Evolutionary conservation across 2,888 invertebrate species (phyloP).

Genomic region (Sarcophaga rosellei): DNA sequence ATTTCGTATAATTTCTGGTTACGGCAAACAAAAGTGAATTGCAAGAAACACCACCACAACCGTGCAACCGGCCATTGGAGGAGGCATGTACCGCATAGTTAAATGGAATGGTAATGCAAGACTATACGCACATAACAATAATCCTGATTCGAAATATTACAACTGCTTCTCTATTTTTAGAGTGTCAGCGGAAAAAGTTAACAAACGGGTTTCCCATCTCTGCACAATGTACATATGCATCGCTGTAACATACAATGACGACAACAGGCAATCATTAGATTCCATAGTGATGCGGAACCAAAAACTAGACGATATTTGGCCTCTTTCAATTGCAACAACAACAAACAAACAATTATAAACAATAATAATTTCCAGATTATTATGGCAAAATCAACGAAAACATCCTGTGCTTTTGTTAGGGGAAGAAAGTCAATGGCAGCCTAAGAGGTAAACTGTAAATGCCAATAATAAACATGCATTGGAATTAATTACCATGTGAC

Average conservation of each 20-base stretch:
- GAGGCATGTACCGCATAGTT: not conserved
- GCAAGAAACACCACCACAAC: not conserved
- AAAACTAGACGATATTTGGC: constrained; percentile 43
- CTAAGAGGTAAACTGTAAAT: too few species aligned
- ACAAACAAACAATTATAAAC: too few species aligned
- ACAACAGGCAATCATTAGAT: constrained; percentile 55
- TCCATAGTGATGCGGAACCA: constrained; percentile 57
- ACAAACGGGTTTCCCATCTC: not conserved
- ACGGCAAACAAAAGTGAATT: not conserved
- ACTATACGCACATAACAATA: not conserved
- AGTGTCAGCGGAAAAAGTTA: too few species aligned
- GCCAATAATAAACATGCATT: too few species aligned
- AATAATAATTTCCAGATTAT: too few species aligned
- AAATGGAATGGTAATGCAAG: constrained; percentile 36
- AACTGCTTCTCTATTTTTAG: too few species aligned
- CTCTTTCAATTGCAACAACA: not conserved
- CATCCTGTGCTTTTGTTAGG: too few species aligned
- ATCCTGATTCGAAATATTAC: not conserved
- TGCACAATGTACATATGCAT: constrained; percentile 26
- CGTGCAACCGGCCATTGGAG: not conserved
- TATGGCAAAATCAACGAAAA: too few species aligned
- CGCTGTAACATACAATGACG: constrained; percentile 40
- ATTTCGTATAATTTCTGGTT: constrained; percentile 26
- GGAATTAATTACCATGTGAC: too few species aligned
- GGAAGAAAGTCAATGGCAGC: too few species aligned